These are phyloP conservation scores for Eurytoma californica DNA, from an alignment of 2,888 invertebrate species.

Conservation along the genomic window DNA sequence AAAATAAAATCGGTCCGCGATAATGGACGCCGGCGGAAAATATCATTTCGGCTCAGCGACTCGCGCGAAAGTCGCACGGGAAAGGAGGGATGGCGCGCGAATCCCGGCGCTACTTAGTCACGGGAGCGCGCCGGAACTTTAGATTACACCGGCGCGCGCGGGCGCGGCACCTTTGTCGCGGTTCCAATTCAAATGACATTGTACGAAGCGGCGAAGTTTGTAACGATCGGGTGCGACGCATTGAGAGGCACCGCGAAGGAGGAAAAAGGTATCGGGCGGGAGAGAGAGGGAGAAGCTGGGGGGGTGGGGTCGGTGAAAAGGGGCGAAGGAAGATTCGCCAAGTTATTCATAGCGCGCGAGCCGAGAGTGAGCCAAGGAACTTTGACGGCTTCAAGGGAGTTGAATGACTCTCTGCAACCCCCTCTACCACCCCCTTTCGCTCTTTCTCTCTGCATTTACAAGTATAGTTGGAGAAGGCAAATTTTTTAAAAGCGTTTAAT, in stretches of 20 bases:
- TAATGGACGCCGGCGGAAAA: constrained; percentile 6
- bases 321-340: constrained; percentile 58
- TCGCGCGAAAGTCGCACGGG: not conserved
- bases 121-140: constrained; percentile 62
- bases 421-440: not conserved
- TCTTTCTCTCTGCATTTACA: constrained; percentile 24
- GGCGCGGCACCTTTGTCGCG: constrained; percentile 60
- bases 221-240: constrained; percentile 36
- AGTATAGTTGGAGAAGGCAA: constrained; percentile 22
- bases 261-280: constrained; percentile 36
- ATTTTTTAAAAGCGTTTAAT: constrained; percentile 47
- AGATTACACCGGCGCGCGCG: constrained; percentile 63
- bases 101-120: constrained; percentile 59
- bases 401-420: constrained; percentile 23
- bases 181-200: constrained; percentile 69
- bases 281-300: constrained; percentile 43
- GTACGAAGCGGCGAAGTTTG: constrained; percentile 60
- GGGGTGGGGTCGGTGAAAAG: constrained; percentile 38
- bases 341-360: constrained; percentile 58
- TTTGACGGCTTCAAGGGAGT: constrained; percentile 48
- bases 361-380: constrained; percentile 51
- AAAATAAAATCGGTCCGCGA: not conserved
- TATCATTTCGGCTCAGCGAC: constrained; percentile 17
- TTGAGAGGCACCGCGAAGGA: constrained; percentile 49
- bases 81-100: not conserved